These are phyloP conservation scores for Lycaena phlaeas DNA, from an alignment of 2,888 invertebrate species.

Conservation along the genomic window DNA sequence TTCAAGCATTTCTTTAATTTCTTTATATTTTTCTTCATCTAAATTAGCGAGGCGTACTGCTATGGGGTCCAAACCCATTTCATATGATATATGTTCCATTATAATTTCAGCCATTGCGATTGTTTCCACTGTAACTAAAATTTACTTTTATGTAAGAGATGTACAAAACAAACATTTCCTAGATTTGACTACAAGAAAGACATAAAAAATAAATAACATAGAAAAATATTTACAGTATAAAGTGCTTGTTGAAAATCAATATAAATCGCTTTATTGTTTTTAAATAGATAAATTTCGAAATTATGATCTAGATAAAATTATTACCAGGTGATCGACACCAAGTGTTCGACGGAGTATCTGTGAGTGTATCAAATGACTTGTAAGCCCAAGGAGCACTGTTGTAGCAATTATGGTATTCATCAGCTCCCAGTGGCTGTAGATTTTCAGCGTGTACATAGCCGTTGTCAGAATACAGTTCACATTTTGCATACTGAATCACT, in stretches of 20 bases:
- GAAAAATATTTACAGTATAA: no score
- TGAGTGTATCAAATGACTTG: constrained; percentile 32
- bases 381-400: constrained; percentile 38
- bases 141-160: no score
- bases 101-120: constrained; percentile 70
- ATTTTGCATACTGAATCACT: constrained; percentile 73
- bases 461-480: constrained; percentile 55
- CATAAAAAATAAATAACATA: no score
- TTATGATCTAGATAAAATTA: no score
- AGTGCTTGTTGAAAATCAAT: no score
- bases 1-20: constrained; percentile 54
- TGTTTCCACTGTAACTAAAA: constrained; percentile 63
- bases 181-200: no score
- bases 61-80: constrained; percentile 65
- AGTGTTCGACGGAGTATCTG: constrained; percentile 28
- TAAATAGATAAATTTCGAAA: no score
- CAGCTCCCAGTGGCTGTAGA: constrained; percentile 16
- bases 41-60: constrained; percentile 70
- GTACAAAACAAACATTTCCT: no score
- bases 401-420: constrained; percentile 56
- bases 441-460: constrained; percentile 68
- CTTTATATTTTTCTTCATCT: constrained; percentile 24
- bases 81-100: constrained; percentile 76
- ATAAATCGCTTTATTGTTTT: no score
- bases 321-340: constrained; percentile 32